Base-by-base conservation (phyloP, 1,140 invertebrate species). In the Drosophila mayri region DNA sequence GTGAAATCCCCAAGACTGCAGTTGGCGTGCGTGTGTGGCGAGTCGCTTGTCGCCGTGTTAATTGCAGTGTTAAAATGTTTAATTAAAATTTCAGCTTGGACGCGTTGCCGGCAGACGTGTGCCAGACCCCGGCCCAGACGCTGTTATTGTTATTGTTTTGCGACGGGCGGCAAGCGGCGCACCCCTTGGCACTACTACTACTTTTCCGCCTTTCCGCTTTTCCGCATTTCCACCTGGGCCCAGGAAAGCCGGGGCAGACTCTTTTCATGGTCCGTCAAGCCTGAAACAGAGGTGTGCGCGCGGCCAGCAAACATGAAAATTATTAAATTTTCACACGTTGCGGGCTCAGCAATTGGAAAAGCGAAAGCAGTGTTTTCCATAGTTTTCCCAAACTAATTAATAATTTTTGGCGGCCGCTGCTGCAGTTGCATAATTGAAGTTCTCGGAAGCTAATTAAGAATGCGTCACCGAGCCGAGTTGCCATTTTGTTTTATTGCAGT, bases 51-150 rank as follows among this genome's bases (percentile, higher is more conserved):
- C 62, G 64, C 60, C 46, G 50, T 67, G 81, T 86, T 87, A 86
- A 86, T 86, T 87, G 82, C 83, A 87, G 79, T 87, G 83, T 87
- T 88, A 83, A 87, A 82, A 88, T 87, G 80, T 88, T 87, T 87
- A 87, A 87, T 87, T 87, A 87, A 88, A 87, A 87, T 88, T 87
- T 73, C 84, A 71, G 84, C 84, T 83, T 73, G 76, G 76, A 38
- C 57, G 59, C 73, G 28, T 44, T 46, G 47, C 62, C 59, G 49
- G 61, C 38, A 83, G 83, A 79, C 79, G 76, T 60, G 57, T 58
- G 70, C 79, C 79, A 79, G 79, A 83, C 71, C 61, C 60, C 46
- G 49, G 35, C 49, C 18, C 67, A 61, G 43, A 41, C 49, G 37
- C 47, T 54, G 40, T 38, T 62, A 62, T 63, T 76, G 62, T 63